Evolutionary conservation across 2,888 invertebrate species (phyloP).

Genomic region (Leptinotarsa rubiginosa): DNA sequence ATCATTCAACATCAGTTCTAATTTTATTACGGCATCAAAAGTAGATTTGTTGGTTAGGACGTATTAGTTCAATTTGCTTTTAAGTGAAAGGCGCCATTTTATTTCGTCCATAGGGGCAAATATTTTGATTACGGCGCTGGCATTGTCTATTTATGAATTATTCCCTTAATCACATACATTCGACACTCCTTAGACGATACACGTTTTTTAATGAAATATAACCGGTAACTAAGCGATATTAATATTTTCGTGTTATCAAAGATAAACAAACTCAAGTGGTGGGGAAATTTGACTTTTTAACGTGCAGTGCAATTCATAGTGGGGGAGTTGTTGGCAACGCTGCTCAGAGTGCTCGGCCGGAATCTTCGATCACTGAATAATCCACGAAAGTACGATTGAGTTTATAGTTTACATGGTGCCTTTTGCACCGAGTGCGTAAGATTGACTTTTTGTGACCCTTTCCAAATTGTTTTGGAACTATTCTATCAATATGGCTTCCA

Average conservation of each 20-base stretch:
- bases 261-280: neutral
- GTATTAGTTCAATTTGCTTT: too few species aligned
- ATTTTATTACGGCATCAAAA: too few species aligned
- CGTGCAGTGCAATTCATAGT: slow-evolving; percentile 12
- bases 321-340: too few species aligned
- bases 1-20: too few species aligned
- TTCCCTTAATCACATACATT: too few species aligned
- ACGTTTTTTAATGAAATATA: neutral
- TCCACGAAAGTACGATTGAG: slow-evolving; percentile 10
- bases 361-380: slow-evolving; percentile 3
- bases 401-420: slow-evolving; percentile 34
- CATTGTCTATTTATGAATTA: too few species aligned
- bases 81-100: too few species aligned
- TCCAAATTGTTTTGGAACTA: slow-evolving; percentile 33
- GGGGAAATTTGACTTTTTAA: slow-evolving; percentile 1
- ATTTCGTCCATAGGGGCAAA: too few species aligned
- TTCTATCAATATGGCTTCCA: slow-evolving; percentile 34
- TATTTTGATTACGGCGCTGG: too few species aligned
- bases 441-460: slow-evolving; percentile 39
- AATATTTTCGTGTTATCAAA: neutral
- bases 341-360: neutral
- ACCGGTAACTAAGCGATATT: neutral
- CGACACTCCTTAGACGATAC: too few species aligned
- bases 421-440: slow-evolving; percentile 41
- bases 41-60: too few species aligned